Base-by-base conservation (phyloP, 2,888 invertebrate genomes). In the Temnothorax ravouxi region DNA sequence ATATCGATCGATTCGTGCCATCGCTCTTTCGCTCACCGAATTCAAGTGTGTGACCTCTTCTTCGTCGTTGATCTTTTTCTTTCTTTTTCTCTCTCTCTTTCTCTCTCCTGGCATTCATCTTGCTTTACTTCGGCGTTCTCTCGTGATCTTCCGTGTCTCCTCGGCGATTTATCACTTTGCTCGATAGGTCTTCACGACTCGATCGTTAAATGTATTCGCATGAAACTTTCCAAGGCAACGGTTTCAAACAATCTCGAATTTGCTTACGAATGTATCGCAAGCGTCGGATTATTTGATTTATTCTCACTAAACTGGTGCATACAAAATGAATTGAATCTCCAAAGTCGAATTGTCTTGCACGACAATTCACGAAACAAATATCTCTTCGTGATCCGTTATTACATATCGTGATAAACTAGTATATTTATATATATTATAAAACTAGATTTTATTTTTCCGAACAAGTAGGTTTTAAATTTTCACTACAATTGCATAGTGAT, bases 141-240 rank as follows among this genome's bases (percentile, higher is more conserved):
- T 66, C 64, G 21, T 52, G 52, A 76, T 76, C 56, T 64, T 67
- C 52, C 67, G 74, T 62, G 86, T 88, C 88, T 82, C 67, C 77
- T 74, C 61, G 82, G 83, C 88, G 83, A 88, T 89, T 89, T 88
- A 89, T 84, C 88, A 88, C 86, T 88, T 62, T 83, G 86, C 86
- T 86, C 91, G 83, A 87, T 89, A 88, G 84, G 87, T 85, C 85
- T 87, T 89, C 89, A 85, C 83, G 80, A 84, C 83, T 87, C 84
- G 90, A 90, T 88, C 90, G 84, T 89, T 83, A 81, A 77, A 87
- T 84, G 87, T 86, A 84, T 88, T 84, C 81, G 84, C 85, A 50
- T 72, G 64, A 83, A 83, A 80, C 84, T 89, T 85, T 84, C 44
- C 62, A 52, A 84, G 77, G 77, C 87, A 83, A 88, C 79, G 88